Conservation (phyloP, 2,113 vertebrate species). For the Orientallactaga bullata region DNA sequence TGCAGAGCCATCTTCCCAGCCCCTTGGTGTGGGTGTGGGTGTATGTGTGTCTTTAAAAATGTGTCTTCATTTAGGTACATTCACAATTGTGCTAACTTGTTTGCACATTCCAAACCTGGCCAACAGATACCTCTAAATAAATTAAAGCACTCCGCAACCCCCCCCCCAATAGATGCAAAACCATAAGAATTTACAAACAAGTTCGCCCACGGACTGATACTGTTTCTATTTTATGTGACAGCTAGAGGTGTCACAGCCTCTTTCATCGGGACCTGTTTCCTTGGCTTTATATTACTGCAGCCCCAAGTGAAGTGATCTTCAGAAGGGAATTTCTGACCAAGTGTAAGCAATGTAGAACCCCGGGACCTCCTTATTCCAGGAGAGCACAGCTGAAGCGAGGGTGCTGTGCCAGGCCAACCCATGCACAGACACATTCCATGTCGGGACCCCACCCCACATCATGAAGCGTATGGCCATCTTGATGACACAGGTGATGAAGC, state of each 20-base stretch:
- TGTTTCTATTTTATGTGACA: neutral
- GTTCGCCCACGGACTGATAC: neutral
- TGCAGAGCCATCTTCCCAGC: neutral
- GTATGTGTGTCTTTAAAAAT: neutral
- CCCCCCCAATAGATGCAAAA: constrained; percentile 55
- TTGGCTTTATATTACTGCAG: constrained; percentile 38
- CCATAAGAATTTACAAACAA: constrained; percentile 58
- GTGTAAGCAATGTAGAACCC: neutral
- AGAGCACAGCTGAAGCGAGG: constrained; percentile 6
- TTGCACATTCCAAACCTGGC: constrained; percentile 29
- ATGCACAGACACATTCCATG: neutral
- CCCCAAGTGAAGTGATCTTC: constrained; percentile 17
- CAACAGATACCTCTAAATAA: constrained; percentile 18
- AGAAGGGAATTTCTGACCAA: constrained; percentile 13
- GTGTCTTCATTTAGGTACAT: neutral
- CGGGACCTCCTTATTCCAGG: neutral
- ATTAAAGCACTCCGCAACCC: constrained; percentile 63
- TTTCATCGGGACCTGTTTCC: neutral
- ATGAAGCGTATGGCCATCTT: neutral
- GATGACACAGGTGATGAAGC: neutral
- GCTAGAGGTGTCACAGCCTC: constrained; percentile 38
- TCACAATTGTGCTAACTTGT: neutral
- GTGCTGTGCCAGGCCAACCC: rapidly evolving
- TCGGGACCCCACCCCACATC: neutral
- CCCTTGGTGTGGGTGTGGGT: neutral